Evolutionary conservation across 2,113 vertebrate genomes (phyloP).

Genomic region (Paramisgurnus dabryanus): DNA sequence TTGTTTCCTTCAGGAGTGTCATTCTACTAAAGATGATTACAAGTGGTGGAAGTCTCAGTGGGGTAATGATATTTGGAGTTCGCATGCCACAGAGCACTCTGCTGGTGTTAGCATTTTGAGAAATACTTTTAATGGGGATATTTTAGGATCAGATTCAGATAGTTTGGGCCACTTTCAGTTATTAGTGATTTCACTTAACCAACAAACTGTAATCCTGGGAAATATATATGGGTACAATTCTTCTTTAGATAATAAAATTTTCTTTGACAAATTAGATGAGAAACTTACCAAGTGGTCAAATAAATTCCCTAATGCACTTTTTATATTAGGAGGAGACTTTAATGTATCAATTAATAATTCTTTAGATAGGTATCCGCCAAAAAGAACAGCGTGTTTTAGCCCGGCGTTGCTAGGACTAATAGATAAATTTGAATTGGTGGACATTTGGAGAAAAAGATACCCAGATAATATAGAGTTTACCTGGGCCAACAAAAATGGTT

Average conservation of each 20-base stretch:
- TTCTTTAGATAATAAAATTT: not conserved
- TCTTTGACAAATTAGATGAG: not conserved
- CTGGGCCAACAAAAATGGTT: not conserved
- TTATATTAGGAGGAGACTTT: conserved; percentile 15
- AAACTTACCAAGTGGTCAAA: not conserved
- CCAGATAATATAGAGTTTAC: not conserved
- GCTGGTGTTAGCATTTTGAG: conserved; percentile 13
- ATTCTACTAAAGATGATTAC: conserved; percentile 19
- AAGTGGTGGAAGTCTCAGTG: conserved; percentile 10
- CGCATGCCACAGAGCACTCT: conserved; percentile 1
- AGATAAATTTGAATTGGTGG: conserved; percentile 1
- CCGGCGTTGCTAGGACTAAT: not conserved
- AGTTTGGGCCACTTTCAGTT: conserved; percentile 1
- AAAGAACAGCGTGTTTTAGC: not conserved
- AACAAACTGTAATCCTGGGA: not conserved
- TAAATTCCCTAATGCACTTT: conserved; percentile 21
- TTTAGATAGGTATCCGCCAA: conserved; percentile 3
- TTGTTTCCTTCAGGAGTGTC: conserved; percentile 20
- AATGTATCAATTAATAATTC: not conserved
- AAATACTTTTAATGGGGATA: not conserved
- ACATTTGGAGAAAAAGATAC: conserved; percentile 6
- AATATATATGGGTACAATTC: conserved; percentile 22
- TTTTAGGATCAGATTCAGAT: conserved; percentile 15
- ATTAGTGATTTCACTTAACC: conserved; percentile 9
- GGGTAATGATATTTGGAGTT: conserved; percentile 16